phyloP scores from a whole-genome alignment of 2,888 invertebrate genomes.

The Drosophila paranaensis region DNA sequence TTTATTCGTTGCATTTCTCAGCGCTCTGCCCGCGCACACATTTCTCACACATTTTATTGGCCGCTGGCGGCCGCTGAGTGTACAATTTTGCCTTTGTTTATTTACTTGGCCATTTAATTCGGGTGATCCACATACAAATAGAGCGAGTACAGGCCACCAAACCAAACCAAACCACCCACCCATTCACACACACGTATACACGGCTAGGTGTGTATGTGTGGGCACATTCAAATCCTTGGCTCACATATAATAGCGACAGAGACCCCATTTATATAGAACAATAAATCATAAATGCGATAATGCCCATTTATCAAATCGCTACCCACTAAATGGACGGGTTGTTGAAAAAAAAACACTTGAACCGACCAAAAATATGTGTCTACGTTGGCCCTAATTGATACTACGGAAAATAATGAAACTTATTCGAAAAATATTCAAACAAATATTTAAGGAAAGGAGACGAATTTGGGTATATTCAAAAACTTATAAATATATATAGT shows the following conservation, averaged over 20 bases:
- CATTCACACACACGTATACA: neutral
- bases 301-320: constrained; percentile 65
- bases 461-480: no score
- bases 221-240: constrained; percentile 62
- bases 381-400: neutral
- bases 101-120: constrained; percentile 74
- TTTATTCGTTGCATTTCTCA: constrained; percentile 69
- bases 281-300: constrained; percentile 72
- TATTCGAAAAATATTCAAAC: neutral
- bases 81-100: constrained; percentile 74
- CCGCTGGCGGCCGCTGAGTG: constrained; percentile 62
- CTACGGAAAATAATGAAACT: neutral
- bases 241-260: constrained; percentile 58
- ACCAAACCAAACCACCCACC: constrained; percentile 1
- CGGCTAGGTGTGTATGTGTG: neutral
- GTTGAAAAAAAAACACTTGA: constrained; percentile 29
- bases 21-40: constrained; percentile 49
- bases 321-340: constrained; percentile 15
- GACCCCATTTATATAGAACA: constrained; percentile 61
- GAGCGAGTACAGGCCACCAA: constrained; percentile 20
- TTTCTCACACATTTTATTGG: constrained; percentile 77
- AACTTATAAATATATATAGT: no score
- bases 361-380: neutral
- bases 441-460: neutral
- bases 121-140: constrained; percentile 68